Base-by-base conservation (phyloP, 1,140 invertebrate genomes). In the Aphidius ervi region DNA sequence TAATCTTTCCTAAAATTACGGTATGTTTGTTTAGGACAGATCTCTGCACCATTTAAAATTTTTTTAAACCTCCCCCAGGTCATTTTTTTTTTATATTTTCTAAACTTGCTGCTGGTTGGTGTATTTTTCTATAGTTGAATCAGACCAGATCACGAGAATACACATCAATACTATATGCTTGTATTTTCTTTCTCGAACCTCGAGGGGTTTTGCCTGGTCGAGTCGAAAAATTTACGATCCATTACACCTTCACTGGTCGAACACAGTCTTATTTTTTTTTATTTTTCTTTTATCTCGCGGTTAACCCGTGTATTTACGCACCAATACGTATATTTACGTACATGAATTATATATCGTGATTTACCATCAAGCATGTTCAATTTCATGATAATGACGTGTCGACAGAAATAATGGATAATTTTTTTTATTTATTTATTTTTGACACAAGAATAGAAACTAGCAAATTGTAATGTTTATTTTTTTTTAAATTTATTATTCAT, bases 211-310 rank as follows among this genome's bases (percentile, higher is more conserved):
- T 54, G 62, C 9, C 62, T 63, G 50, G 57, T 54, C 54, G 60
- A 45, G 52, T 53, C 55, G 23, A 65, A 70, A 70, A 68, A 70
- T 70, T 70, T 71, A 72, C 67, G 67, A 65, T 61, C 66, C 69
- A 70, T 72, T 69, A 71, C 69, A 66, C 63, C 48, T 46, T 58
- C 47, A 58, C 56, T 56, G 55, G 40, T 54, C 57, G 57, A 49
- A 52, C 42, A 40, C 23, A 54, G 61, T 49, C 60, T 58, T 49
- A 46, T 52, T 10, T 23, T 40, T 42, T 59, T n/a, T 42, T 40
- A 50, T 52, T 61, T 63, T 59, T 63, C 61, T 64, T 62, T 16
- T 57, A 50, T 6, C 54, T 50, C 54, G 50, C 59, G 46, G 61
- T 60, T 62, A 54, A 62, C 59, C 10, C 47, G 54, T 59, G 61